Base-by-base conservation (phyloP, 2,888 invertebrate genomes). In the Ecdyonurus torrentis region DNA sequence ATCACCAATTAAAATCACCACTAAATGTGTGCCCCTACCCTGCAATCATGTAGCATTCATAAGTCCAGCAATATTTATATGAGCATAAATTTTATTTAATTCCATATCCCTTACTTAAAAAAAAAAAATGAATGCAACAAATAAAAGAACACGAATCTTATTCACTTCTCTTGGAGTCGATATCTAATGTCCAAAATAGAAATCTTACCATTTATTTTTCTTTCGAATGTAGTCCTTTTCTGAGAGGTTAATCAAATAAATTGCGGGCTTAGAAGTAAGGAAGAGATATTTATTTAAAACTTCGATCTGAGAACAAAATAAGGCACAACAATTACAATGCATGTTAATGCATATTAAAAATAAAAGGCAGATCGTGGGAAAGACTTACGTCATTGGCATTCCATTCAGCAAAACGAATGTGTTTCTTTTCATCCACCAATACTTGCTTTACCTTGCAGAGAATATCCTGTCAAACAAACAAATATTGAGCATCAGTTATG, bases 171-270 rank as follows among this genome's bases (percentile, higher is more conserved):
- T n/a, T n/a, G n/a, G n/a, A n/a, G n/a, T n/a, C n/a, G n/a, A n/a
- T n/a, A n/a, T n/a, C n/a, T n/a, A n/a, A n/a, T n/a, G n/a, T n/a
- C n/a, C n/a, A n/a, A n/a, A n/a, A n/a, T n/a, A n/a, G n/a, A n/a
- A 25, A 61, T 77, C 82, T 76, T 77, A 89, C 96, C 96, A 97
- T 79, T 97, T 98, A 74, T 97, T 98, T 79, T 97, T 98, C 81
- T 97, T 98, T 70, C 95, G 86, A 70, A 94, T 93, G 75, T 93
- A 99, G 77, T 99, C 99, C 76, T 94, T 96, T 76, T 98, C 96
- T 0, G 97, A 90, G 66, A 99, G 80, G 77, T 99, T 99, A 7
- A 99, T 88, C 68, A 99, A 81, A 75, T 99, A 99, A 68, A 99
- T 87, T 64, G 92, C 90, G 0, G 99, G 99, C 75, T 99, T 99